Conservation (phyloP, 1,140 invertebrate species). For the Drosophila orosa region DNA sequence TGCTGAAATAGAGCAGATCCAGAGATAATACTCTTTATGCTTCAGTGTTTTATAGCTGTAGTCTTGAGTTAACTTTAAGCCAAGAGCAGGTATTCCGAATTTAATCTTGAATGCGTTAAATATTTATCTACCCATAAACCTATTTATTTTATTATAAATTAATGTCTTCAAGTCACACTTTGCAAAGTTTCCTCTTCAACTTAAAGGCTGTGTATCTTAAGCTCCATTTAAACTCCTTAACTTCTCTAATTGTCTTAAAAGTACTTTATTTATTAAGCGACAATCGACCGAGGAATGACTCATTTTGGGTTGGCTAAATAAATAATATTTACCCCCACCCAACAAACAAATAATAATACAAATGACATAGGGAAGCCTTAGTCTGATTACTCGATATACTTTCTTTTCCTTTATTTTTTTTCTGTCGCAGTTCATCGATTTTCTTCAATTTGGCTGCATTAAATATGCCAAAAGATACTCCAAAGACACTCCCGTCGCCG, state of each 20-base stretch:
- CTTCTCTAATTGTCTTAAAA: conserved; percentile 9
- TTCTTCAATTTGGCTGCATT: conserved; percentile 53
- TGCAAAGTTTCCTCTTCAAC: not conserved
- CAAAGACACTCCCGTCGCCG: conserved; percentile 10
- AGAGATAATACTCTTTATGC: not conserved
- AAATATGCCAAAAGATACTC: conserved; percentile 48
- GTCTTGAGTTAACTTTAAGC: not conserved
- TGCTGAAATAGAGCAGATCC: conserved; percentile 16
- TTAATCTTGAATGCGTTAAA: too few relatives aligned
- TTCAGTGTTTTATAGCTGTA: not conserved
- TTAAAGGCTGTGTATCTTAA: not conserved
- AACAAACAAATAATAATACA: conserved; percentile 1
- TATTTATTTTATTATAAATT: not conserved
- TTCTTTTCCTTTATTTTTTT: conserved; percentile 11
- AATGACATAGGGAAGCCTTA: conserved; percentile 42
- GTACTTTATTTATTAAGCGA: not conserved
- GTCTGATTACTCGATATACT: conserved; percentile 14
- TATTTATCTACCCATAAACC: not conserved
- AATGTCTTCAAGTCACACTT: not conserved
- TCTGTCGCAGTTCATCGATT: conserved; percentile 60
- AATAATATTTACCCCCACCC: conserved; percentile 7
- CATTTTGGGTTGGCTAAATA: conserved; percentile 4
- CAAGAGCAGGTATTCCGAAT: too few relatives aligned
- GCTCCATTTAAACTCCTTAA: not conserved
- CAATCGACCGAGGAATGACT: conserved; percentile 13